These are phyloP conservation scores for Drosophila malerkotliana DNA, from an alignment of 1,140 invertebrate species.

Conservation along the genomic window DNA sequence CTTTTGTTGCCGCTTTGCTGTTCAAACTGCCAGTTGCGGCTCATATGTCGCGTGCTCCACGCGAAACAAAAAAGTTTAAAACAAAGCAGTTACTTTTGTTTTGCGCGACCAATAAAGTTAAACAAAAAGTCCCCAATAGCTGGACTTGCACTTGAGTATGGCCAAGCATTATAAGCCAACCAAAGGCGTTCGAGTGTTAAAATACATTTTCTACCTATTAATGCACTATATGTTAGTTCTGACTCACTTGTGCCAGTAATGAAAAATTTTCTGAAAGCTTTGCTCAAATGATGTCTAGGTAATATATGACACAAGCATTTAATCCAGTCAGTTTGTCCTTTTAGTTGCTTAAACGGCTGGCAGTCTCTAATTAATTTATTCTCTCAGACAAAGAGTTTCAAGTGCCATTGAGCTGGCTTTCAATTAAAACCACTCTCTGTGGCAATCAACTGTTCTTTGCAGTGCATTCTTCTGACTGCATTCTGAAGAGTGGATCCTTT, in stretches of 20 bases:
- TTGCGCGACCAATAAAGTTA: slow-evolving; percentile 35
- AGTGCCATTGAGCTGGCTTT: slow-evolving; percentile 19
- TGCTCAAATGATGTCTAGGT: neutral
- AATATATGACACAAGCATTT: neutral
- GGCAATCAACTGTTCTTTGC: neutral
- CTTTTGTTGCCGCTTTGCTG: slow-evolving; percentile 33
- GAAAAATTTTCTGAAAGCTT: no score
- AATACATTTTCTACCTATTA: neutral
- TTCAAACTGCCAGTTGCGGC: slow-evolving; percentile 58
- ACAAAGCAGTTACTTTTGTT: slow-evolving; percentile 46
- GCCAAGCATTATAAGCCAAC: slow-evolving; percentile 11
- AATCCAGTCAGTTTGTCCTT: neutral
- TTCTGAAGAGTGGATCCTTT: neutral
- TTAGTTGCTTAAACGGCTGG: slow-evolving; percentile 6
- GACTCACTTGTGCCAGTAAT: neutral
- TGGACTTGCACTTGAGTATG: slow-evolving; percentile 8
- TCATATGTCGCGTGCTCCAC: slow-evolving; percentile 53
- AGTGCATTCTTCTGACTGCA: neutral
- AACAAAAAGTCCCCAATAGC: slow-evolving; percentile 31
- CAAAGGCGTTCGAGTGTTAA: neutral
- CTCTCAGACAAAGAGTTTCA: slow-evolving; percentile 20
- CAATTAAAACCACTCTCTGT: slow-evolving; percentile 4
- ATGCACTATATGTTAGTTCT: neutral
- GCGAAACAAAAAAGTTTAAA: slow-evolving; percentile 31
- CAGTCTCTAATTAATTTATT: slow-evolving; percentile 19